These are phyloP conservation scores for Porites evermanni DNA, from an alignment of 92 coral and sea anemone genomes.

Conservation along the genomic window DNA sequence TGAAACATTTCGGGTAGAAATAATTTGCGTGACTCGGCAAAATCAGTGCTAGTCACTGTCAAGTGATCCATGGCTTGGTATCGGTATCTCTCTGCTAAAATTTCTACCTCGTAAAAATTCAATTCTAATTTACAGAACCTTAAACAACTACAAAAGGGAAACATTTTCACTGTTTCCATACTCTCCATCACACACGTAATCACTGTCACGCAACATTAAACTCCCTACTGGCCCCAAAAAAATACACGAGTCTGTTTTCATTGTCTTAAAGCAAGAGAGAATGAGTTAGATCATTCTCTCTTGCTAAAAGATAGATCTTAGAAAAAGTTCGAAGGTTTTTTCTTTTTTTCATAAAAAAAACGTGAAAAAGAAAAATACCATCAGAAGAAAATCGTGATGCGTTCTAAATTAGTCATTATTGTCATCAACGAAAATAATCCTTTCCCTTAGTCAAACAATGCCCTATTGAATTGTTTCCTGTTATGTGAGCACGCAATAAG, in stretches of 20 bases:
- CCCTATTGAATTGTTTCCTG: too few relatives aligned
- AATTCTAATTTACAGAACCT: background rate
- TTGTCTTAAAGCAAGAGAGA: background rate
- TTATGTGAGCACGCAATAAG: too few relatives aligned
- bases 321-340: too few relatives aligned
- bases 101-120: background rate
- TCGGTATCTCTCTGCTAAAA: background rate
- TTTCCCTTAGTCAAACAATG: too few relatives aligned
- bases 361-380: background rate
- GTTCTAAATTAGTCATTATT: background rate
- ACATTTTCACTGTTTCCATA: background rate
- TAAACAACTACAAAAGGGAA: background rate
- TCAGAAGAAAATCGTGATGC: background rate
- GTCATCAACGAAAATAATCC: too few relatives aligned
- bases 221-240: background rate
- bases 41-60: too few relatives aligned
- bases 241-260: background rate
- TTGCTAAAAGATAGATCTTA: too few relatives aligned
- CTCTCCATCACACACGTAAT: background rate
- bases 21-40: slow-evolving; percentile 8
- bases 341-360: background rate
- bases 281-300: background rate
- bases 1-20: slow-evolving; percentile 25
- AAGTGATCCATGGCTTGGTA: too few relatives aligned
- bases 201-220: slow-evolving; percentile 18